Evolutionary conservation across 2,888 invertebrate genomes (phyloP), one percentile per base, ranked within the genome.

Genomic region (Yponomeuta sedellus): DNA sequence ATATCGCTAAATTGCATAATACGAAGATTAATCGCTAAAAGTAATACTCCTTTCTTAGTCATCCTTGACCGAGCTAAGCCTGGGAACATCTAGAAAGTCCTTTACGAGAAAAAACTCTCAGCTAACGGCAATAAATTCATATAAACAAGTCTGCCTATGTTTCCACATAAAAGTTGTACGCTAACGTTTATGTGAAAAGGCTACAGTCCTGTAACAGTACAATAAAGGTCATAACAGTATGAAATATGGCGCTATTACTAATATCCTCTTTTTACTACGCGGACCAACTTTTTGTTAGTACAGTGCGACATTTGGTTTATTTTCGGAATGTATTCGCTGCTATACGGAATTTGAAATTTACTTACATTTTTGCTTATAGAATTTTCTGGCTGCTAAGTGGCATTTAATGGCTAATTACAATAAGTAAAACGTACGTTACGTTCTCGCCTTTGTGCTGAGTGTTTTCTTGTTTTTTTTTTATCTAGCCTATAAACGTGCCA

Each of bases 291-390:
- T 59, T 19, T 22, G 20, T 59, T 59, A 16, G 3, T 59, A 22
- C n/a, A 20, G 59, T 73, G 82, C 76, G 76, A 79, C 81, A 80
- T 76, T 82, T 2, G 44, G 11, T 10, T 6, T 1, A 4, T 44
- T 10, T 8, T 12, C 12, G 44, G 2, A 25, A 44, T 44, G 10
- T 81, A 44, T 44, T 44, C 44, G 44, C 16, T 8, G 34, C 34
- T 34, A 8, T 34, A 8, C 1, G 34, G 34, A 8, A 8, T 34
- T 34, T 5, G 0, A 34, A 34, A 34, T 8, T 34, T 34, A 8
- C 1, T 34, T 8, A 34, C 34, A 8, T 34, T 34, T 34, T 34
- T 8, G 34, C 34, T 8, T 34, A 5, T 8, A 8, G 8, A 1
- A 34, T 34, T 34, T 8, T 34, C 5, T 34, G 34, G 34, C 34